These are phyloP conservation scores for Cirrhinus mrigala DNA, from an alignment of 2,797 vertebrate genomes.

Conservation along the genomic window DNA sequence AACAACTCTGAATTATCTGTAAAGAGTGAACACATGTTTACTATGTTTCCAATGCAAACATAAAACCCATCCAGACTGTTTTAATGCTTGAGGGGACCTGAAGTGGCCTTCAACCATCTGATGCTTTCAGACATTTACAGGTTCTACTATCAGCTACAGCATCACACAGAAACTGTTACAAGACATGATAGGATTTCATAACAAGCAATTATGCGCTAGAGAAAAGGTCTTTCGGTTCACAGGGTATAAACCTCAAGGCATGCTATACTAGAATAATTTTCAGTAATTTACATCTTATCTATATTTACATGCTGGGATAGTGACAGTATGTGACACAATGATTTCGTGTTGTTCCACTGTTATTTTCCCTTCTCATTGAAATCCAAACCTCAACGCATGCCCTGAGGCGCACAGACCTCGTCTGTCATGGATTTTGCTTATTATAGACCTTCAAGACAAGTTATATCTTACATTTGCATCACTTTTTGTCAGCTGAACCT, in stretches of 20 bases:
- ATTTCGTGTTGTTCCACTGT: not conserved
- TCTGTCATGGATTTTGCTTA: not conserved
- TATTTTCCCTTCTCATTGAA: not conserved
- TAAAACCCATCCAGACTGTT: constrained; percentile 22
- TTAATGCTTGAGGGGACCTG: constrained; percentile 34
- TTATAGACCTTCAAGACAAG: not conserved
- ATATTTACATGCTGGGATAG: not conserved
- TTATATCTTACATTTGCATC: not conserved
- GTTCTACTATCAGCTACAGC: not conserved
- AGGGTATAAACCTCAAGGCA: not conserved
- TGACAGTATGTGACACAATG: not conserved
- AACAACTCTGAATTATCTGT: not conserved
- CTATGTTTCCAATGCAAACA: constrained; percentile 41
- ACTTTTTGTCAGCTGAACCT: not conserved
- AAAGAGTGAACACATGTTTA: constrained; percentile 21
- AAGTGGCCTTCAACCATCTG: constrained; percentile 19
- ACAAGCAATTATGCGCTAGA: not conserved
- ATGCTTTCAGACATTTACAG: constrained; percentile 27
- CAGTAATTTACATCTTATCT: not conserved
- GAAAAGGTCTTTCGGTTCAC: constrained; percentile 8
- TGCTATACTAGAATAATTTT: not conserved
- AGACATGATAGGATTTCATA: constrained; percentile 10
- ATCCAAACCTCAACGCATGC: not conserved
- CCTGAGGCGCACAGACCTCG: not conserved
- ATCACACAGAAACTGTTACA: constrained; percentile 8